phyloP scores from a whole-genome alignment of 2,888 invertebrate genomes.

The Athrips mouffetella region DNA sequence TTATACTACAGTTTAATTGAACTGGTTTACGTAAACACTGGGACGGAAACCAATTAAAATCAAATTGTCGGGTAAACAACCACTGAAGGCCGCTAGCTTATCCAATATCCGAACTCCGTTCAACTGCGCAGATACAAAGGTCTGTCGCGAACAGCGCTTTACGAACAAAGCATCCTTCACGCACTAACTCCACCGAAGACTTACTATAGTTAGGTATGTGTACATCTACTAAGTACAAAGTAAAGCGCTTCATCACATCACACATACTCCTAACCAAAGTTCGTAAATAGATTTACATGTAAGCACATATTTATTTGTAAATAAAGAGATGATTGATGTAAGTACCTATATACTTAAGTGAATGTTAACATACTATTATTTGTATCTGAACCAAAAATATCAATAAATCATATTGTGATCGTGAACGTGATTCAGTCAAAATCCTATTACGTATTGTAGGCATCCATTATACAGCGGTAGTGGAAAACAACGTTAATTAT shows the following conservation, averaged over 20 bases:
- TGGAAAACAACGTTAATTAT: conserved; percentile 43
- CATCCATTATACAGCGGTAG: conserved; percentile 27
- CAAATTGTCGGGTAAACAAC: conserved; percentile 63
- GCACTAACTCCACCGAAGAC: too few species aligned
- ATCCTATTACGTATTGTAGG: conserved; percentile 30
- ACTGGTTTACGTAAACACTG: not conserved
- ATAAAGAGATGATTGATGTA: too few species aligned
- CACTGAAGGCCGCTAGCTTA: conserved; percentile 42
- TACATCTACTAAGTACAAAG: not conserved
- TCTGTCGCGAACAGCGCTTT: conserved; percentile 58
- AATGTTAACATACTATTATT: not conserved
- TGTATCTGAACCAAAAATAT: not conserved
- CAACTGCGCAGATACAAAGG: conserved; percentile 56
- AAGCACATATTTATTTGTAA: too few species aligned
- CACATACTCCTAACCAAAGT: too few species aligned
- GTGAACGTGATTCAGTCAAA: conserved; percentile 35
- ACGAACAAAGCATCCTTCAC: too few species aligned
- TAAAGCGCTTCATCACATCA: too few species aligned
- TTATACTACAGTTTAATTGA: conserved; percentile 8
- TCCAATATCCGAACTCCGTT: conserved; percentile 70
- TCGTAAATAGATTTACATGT: too few species aligned
- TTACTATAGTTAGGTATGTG: not conserved
- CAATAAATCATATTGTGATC: not conserved
- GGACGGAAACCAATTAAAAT: conserved; percentile 59
- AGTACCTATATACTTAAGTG: too few species aligned